These are phyloP conservation scores for Coturnix japonica DNA, from an alignment of 2,113 vertebrate genomes.

Conservation along the genomic window DNA sequence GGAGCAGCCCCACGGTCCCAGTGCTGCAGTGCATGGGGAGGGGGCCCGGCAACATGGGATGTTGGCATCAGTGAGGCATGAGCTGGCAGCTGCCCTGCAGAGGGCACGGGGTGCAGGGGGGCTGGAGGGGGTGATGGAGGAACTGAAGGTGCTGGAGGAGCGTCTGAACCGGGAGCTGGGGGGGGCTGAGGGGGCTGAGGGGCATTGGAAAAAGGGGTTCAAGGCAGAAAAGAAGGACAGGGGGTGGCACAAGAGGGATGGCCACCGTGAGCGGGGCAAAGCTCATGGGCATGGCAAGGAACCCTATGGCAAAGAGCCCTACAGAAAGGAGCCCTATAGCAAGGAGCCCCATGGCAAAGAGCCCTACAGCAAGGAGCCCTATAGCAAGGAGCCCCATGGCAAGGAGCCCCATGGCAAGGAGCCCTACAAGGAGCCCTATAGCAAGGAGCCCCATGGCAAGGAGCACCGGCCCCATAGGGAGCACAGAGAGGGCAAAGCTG, in stretches of 20 bases:
- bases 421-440: not conserved
- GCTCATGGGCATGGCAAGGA: not conserved
- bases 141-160: constrained; percentile 57
- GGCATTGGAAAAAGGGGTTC: not conserved
- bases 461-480: not conserved
- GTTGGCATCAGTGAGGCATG: constrained; percentile 35
- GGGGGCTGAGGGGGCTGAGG: accelerated
- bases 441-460: not conserved
- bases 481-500: not conserved
- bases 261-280: not conserved
- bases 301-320: no score
- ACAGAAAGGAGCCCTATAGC: no score
- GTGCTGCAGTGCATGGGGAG: not conserved
- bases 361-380: no score
- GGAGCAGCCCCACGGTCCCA: not conserved
- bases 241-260: not conserved
- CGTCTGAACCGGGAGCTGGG: constrained; percentile 49
- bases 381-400: no score
- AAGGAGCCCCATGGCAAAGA: no score
- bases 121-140: not conserved
- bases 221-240: constrained; percentile 22
- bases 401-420: not conserved
- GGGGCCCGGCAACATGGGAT: not conserved
- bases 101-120: accelerated
- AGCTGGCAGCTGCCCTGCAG: constrained; percentile 29